Evolutionary conservation across 2,797 vertebrate species (phyloP), one percentile per base, ranked within the genome.

Genomic region (Yasuhikotakia modesta): DNA sequence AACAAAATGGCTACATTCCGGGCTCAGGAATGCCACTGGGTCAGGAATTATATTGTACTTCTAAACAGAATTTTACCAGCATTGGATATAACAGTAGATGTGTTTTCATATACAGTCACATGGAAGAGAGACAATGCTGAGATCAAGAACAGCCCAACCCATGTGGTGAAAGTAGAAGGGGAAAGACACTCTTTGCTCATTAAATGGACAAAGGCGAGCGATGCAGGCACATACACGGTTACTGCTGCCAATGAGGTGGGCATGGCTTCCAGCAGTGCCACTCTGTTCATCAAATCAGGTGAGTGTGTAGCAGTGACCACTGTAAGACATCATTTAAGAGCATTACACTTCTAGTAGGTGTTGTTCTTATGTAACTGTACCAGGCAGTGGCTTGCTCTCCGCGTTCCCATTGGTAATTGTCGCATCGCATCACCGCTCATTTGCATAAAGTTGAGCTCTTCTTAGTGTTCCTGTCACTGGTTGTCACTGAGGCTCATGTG

Each of bases 121-220:
- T 99, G 97, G 97, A 93, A 86, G 60, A 97, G 92, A 87, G 94
- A 97, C 75, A 94, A 92, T 52, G 80, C 76, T 1, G 76, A 85
- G 2, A 85, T 98, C 79, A 83, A 77, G 76, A 91, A 87, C 58
- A 88, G 87, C 60, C 78, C 90, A 11, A 89, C 92, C 27, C 92
- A 92, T 30, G 87, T 93, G 39, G 91, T 98, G 71, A 97, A 97
- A 82, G 93, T 93, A 0, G 98, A 99, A 81, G 97, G 97, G 0
- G 97, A 98, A 85, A 91, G 96, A 0, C 95, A 99, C 43, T 96
- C 93, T 4, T 88, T 99, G 84, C 89, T 96, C 74, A 93, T 99
- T 71, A 93, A 91, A 81, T 94, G 93, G n/a, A 93, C 93, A 5
- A 93, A 91, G 86, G 85, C 84, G 0, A 87, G 85, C 0, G 96